Conservation (phyloP, 2,888 invertebrate genomes). For the Drosophila macrothrix region DNA sequence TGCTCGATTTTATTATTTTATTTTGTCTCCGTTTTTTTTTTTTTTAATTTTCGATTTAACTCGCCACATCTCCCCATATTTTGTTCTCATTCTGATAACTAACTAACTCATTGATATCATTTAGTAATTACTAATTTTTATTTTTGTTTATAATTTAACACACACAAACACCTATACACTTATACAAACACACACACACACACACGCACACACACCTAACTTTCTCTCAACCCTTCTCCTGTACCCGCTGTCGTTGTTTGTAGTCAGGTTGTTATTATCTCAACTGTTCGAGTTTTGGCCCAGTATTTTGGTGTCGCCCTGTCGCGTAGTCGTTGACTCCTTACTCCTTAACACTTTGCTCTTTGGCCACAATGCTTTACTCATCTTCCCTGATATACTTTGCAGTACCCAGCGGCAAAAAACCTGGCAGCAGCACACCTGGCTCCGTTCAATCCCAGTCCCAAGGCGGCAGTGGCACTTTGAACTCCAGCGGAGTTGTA, state of each 20-base stretch:
- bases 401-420: slow-evolving; percentile 75
- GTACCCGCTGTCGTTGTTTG: slow-evolving; percentile 19
- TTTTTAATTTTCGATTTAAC: neutral
- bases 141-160: neutral
- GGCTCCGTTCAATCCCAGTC: slow-evolving; percentile 56
- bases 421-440: slow-evolving; percentile 56
- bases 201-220: neutral
- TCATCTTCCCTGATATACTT: slow-evolving; percentile 22
- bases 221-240: neutral
- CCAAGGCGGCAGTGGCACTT: slow-evolving; percentile 44
- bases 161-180: neutral
- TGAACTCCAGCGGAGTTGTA: slow-evolving; percentile 66
- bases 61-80: neutral
- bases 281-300: slow-evolving; percentile 19
- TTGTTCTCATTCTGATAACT: slow-evolving; percentile 11
- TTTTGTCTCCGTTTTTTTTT: neutral
- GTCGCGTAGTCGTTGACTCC: slow-evolving; percentile 20
- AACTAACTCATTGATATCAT: neutral
- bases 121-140: slow-evolving; percentile 13
- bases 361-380: slow-evolving; percentile 15
- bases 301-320: slow-evolving; percentile 34
- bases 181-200: neutral
- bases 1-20: neutral
- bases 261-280: slow-evolving; percentile 30
- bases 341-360: neutral